phyloP scores from a whole-genome alignment of 2,797 vertebrate species.

The Novumbra hubbsi region DNA sequence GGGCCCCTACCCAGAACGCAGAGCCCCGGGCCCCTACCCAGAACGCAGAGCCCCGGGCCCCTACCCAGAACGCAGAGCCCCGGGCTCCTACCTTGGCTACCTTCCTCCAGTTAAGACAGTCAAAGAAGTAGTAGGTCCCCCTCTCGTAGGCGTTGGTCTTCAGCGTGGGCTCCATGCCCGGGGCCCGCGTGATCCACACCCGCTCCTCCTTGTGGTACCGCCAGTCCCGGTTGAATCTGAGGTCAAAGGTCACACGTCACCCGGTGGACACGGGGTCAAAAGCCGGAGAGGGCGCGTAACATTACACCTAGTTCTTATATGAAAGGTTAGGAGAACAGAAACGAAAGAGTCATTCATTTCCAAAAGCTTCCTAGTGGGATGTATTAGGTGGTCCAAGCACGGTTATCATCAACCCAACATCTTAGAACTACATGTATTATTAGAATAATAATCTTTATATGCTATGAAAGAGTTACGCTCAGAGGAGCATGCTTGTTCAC shows the following conservation, averaged over 20 bases:
- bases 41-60: too few species aligned
- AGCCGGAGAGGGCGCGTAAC: neutral
- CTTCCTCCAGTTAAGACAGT: conserved; percentile 99
- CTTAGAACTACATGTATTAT: too few species aligned
- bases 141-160: conserved; percentile 99
- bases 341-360: too few species aligned
- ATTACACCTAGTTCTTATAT: too few species aligned
- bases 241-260: neutral
- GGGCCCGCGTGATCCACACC: conserved; percentile 98
- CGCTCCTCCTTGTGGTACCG: conserved; percentile 99
- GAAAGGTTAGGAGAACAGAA: too few species aligned
- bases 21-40: too few species aligned
- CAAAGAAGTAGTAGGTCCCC: conserved; percentile 99
- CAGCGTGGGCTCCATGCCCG: conserved; percentile 97
- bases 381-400: too few species aligned
- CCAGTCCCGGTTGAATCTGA: conserved; percentile 99
- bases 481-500: neutral
- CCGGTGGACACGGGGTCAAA: neutral
- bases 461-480: neutral
- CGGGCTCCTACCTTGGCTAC: conserved; percentile 91
- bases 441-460: too few species aligned
- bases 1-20: too few species aligned
- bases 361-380: too few species aligned
- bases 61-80: too few species aligned
- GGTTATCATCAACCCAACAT: neutral